Evolutionary conservation across 2,797 vertebrate species (phyloP).

Genomic region (Podarcis siculus): DNA sequence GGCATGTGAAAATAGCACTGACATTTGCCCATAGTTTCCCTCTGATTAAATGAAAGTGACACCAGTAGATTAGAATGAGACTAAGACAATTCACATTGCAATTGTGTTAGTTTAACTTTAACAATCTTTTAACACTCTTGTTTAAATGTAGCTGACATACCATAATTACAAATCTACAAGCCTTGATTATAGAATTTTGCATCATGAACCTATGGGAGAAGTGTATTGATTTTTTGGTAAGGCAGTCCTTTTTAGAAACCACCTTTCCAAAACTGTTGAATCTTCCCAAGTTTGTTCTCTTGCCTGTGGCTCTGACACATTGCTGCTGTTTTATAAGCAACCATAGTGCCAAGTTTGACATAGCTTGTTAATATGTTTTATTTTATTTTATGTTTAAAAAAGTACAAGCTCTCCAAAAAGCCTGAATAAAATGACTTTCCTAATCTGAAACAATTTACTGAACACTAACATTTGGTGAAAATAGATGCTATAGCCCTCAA

Average conservation of each 20-base stretch:
- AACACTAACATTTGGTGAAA: neutral
- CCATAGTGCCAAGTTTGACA: neutral
- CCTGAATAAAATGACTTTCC: neutral
- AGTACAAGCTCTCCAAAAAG: neutral
- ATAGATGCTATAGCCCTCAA: neutral
- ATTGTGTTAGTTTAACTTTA: constrained; percentile 93
- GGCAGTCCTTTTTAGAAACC: constrained; percentile 61
- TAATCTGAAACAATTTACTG: neutral
- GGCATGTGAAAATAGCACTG: constrained; percentile 85
- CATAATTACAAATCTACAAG: constrained; percentile 94
- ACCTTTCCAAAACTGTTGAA: constrained; percentile 66
- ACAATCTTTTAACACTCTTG: constrained; percentile 89
- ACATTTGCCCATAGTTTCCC: constrained; percentile 81
- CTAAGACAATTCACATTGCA: constrained; percentile 96
- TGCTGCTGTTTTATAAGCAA: constrained; percentile 20
- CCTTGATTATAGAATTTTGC: constrained; percentile 91
- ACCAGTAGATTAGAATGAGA: constrained; percentile 94
- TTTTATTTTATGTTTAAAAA: no score
- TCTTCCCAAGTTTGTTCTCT: constrained; percentile 67
- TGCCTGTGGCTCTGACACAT: constrained; percentile 30
- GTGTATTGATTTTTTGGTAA: constrained; percentile 79
- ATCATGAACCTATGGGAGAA: constrained; percentile 88
- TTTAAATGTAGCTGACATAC: constrained; percentile 92
- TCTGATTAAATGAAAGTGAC: constrained; percentile 94
- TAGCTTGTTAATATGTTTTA: constrained; percentile 5